Base-by-base conservation (phyloP, 1,140 invertebrate genomes). In the Episyrphus balteatus region DNA sequence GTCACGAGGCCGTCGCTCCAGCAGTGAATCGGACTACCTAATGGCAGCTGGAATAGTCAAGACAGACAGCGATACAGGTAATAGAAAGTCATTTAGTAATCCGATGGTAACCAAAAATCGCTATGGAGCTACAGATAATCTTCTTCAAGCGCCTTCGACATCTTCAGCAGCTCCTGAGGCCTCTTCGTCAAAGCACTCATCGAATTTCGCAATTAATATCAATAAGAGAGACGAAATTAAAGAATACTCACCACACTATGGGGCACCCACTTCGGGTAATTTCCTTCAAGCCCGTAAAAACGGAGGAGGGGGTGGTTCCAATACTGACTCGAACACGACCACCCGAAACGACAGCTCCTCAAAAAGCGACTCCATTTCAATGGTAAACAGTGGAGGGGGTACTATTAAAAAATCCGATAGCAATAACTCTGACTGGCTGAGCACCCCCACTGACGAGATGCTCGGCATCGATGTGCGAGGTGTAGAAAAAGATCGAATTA, bases 1-100 rank as follows among this genome's bases (percentile, higher is more conserved):
- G 3, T 74, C 80, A 55, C 78, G 82, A 0, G 61, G 58, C 34
- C 75, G 80, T 55, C 78, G 82, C 0, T 61, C 56, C 0, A 66
- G 61, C 44, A 60, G 59, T 33, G 64, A 67, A 32, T 62, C 64
- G 1, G 60, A 66, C 50, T 66, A 66, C 52, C 55, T 67, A 49
- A 65, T 65, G 30, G n/a, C 31, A 13, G 15, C 11, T 17, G 15
- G 8, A 13, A 5, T 13, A 3, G 46, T 3, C 13, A 13, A 43
- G 15, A 41, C 12, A 14, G 26, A 34, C 8, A n/a, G 8, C 13
- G 21, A 38, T n/a, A 46, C 42, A 31, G 42, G 42, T 36, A 33
- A 45, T 45, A 37, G 15, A 18, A 9, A 36, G 7, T 11, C 43
- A 15, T 18, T 33, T 45, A 45, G 15, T 26, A 26, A 26, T 26